phyloP scores from a whole-genome alignment of 2,113 vertebrate species.

The Thalassoma bifasciatum region DNA sequence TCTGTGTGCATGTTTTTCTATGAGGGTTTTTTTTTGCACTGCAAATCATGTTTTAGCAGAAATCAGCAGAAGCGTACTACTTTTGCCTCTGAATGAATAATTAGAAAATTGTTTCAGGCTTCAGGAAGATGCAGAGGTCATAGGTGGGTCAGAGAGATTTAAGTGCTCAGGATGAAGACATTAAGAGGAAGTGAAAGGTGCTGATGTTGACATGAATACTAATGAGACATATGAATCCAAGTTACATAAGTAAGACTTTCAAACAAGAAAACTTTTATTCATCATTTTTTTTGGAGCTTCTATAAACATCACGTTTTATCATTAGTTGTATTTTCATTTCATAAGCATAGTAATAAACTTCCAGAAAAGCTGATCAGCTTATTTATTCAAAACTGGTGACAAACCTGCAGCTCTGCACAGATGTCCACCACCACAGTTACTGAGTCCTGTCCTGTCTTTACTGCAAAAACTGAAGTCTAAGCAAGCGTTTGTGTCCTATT shows the following conservation, averaged over 20 bases:
- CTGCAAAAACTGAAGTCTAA: too few relatives aligned
- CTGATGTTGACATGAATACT: conserved; percentile 14
- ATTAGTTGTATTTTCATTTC: too few relatives aligned
- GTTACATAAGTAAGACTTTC: background rate
- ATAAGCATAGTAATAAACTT: too few relatives aligned
- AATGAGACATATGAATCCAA: conserved; percentile 13
- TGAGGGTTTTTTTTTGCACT: conserved; percentile 8
- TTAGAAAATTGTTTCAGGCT: background rate
- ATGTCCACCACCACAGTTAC: too few relatives aligned
- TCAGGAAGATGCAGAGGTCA: conserved; percentile 2
- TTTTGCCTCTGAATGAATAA: background rate
- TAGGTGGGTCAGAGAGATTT: background rate
- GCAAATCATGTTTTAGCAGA: background rate
- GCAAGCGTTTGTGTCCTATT: too few relatives aligned
- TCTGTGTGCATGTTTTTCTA: conserved; percentile 1
- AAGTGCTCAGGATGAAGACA: background rate
- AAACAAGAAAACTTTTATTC: background rate
- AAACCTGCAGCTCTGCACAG: too few relatives aligned
- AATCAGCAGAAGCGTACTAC: background rate
- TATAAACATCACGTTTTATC: background rate
- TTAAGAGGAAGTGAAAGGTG: conserved; percentile 14
- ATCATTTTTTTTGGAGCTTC: too few relatives aligned
- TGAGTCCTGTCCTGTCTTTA: too few relatives aligned
- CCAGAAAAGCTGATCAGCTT: too few relatives aligned
- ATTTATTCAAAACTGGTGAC: too few relatives aligned